Evolutionary conservation across 1,140 invertebrate genomes (phyloP), one percentile per base, ranked within the genome.

Genomic region (Magallana ariakensis): DNA sequence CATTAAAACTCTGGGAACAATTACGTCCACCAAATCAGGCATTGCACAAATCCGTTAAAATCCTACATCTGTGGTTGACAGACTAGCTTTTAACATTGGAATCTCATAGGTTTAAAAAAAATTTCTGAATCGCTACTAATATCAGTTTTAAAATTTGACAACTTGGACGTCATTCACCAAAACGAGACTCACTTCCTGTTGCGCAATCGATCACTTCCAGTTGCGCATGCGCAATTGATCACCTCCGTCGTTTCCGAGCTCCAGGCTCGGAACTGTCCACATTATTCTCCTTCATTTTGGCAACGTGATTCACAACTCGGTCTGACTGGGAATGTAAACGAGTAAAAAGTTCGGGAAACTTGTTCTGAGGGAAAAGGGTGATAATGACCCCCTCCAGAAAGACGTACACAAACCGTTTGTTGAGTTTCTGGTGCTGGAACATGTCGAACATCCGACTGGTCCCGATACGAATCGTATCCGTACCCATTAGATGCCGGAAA

Each of bases 401-500:
- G n/a, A 99, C 97, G 91, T 97, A 97, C 19, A 98, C 93, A 82
- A 99, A 95, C 91, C 98, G 96, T 86, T 90, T 96, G 94, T 99
- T 99, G 46, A 99, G 96, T 85, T 97, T 96, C 90, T 96, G 96
- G 88, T 97, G 96, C 95, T 99, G 98, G 91, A 98, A 95, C 89
- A 98, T 95, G 92, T 98, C 97, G 93, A 98, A 99, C 5, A 98
- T 96, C 56, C 97, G 97, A n/a, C 97, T 94, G 0, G 99, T 95
- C n/a, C 98, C 98, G 85, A 96, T 96, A 54, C 97, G 95, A 9
- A 97, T 97, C 8, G 98, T 98, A 91, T 98, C 97, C 89, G 97
- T 97, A 1, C 98, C 98, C 88, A 99, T 97, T 90, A 99, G 97
- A 93, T 98, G 97, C 92, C 97, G 97, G 83, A 99, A 94, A 94